Evolutionary conservation across 2,113 vertebrate genomes (phyloP).

Genomic region (Riparia riparia): DNA sequence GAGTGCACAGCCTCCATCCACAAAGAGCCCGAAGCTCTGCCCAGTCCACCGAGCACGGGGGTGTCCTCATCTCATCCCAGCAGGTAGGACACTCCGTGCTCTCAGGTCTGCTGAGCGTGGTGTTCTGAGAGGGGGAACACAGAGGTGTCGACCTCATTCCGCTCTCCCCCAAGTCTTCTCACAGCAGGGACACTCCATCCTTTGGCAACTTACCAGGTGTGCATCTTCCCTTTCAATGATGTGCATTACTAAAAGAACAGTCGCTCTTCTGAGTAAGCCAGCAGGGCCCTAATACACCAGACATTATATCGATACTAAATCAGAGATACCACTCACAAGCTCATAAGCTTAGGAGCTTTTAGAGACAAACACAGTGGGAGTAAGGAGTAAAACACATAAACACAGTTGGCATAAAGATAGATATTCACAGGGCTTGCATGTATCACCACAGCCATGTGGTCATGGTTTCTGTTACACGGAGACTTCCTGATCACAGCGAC

Average conservation of each 20-base stretch:
- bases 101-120: not conserved
- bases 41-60: accelerated
- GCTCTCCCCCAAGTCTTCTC: not conserved
- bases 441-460: not conserved
- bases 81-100: accelerated
- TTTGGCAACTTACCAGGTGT: not conserved
- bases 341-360: not conserved
- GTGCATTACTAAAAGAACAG: not conserved
- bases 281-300: not conserved
- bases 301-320: not conserved
- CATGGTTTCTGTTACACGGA: not conserved
- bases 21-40: not conserved
- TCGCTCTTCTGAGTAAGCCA: not conserved
- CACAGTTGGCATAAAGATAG: not conserved
- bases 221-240: not conserved
- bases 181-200: not conserved
- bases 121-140: not conserved
- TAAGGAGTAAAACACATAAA: constrained; percentile 18
- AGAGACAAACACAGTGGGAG: not conserved
- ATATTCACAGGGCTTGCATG: not conserved
- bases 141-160: not conserved
- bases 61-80: not conserved
- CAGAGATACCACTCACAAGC: not conserved
- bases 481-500: not conserved
- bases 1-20: not conserved